phyloP scores from a whole-genome alignment of 2,888 invertebrate species.

The Dryococelus australis region DNA sequence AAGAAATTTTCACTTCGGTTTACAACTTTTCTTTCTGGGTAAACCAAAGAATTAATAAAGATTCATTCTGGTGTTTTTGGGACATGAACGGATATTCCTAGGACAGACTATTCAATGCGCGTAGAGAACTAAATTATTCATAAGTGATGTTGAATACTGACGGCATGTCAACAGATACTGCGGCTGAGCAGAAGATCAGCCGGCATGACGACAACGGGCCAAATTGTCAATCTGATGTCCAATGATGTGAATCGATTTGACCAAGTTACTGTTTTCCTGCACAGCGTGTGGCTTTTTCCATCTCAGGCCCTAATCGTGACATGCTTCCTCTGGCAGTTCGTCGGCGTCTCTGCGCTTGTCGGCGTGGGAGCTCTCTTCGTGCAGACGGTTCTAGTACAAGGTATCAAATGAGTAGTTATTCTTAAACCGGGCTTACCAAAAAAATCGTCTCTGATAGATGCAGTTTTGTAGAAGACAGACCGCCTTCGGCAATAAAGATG shows the following conservation, averaged over 20 bases:
- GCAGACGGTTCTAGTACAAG: constrained; percentile 47
- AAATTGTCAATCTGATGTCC: constrained; percentile 90
- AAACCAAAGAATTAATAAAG: too few relatives aligned
- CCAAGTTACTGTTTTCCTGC: constrained; percentile 80
- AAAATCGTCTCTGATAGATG: too few relatives aligned
- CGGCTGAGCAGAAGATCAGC: constrained; percentile 66
- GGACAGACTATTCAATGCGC: too few relatives aligned
- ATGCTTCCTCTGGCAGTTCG: constrained; percentile 56
- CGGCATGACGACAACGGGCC: constrained; percentile 79
- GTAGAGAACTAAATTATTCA: too few relatives aligned
- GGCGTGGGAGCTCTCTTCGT: constrained; percentile 47
- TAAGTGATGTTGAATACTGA: too few relatives aligned
- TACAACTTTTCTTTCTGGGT: too few relatives aligned
- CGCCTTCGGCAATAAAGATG: too few relatives aligned
- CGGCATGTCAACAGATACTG: constrained; percentile 55
- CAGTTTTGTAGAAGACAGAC: too few relatives aligned
- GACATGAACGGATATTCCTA: too few relatives aligned
- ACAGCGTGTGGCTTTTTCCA: constrained; percentile 90
- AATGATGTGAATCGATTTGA: constrained; percentile 95
- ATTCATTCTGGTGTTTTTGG: too few relatives aligned
- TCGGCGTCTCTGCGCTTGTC: constrained; percentile 46
- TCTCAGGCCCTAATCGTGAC: constrained; percentile 71
- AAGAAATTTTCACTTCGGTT: too few relatives aligned
- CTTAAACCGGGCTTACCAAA: too few relatives aligned
- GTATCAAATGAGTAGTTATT: constrained; percentile 36